Base-by-base conservation (phyloP, 1,140 invertebrate genomes). In the Lepidurus packardi region DNA sequence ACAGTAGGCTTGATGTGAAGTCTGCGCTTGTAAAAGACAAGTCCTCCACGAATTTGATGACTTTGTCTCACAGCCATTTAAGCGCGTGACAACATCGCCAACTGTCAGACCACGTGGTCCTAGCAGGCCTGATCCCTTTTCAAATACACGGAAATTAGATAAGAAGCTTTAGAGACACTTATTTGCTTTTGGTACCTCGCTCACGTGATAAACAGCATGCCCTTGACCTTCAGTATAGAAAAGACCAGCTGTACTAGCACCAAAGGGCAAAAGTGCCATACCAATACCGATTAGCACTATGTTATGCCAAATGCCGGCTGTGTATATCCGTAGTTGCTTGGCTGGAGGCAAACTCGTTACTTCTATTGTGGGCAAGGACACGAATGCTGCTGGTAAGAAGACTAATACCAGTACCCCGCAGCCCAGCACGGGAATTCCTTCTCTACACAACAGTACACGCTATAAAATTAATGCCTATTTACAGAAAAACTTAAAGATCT, bases 231-330 rank as follows among this genome's bases (percentile, higher is more conserved):
- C 53, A n/a, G 9, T 65, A 21, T 65, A 65, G n/a, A 65, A 65
- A 13, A 65, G 13, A 65, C 53, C 53, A 13, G 53, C 53, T 65
- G 13, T 65, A 21, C 16, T n/a, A 13, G 53, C 13, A 16, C 16
- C 16, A 7, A 65, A 13, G 21, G 53, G 53, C 16, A 65, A 21
- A 16, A 65, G 53, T 1, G 53, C 53, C 53, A 65, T 65, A n/a
- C 53, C 53, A 65, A 65, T 7, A n/a, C 16, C 53, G 53, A 65
- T 65, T 65, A 65, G 53, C 21, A 65, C 53, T 21, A 65, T n/a
- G 21, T 65, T 65, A n/a, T 65, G 53, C 53, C 53, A 65, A 65
- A 65, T 65, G 16, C 53, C 53, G 21, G 53, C 53, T n/a, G 53
- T 21, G 21, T 65, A 65, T 65, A 65, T 65, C 21, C 53, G 53